Evolutionary conservation across 2,888 invertebrate species (phyloP), one percentile per base, ranked within the genome.

Genomic region (Branchipolynoe longqiensis): DNA sequence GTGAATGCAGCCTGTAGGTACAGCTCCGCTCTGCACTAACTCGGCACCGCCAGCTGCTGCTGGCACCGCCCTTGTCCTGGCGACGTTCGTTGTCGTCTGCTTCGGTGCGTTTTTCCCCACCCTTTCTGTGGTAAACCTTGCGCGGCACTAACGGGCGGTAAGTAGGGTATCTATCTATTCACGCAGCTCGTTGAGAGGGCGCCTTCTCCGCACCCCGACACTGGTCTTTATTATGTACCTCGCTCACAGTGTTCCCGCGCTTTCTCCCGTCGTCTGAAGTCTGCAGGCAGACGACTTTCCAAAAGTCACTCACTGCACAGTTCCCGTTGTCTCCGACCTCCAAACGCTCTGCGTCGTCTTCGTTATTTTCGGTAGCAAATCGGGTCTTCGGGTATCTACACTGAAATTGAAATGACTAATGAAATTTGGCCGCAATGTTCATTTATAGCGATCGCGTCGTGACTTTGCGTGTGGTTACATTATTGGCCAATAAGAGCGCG

Each of bases 391-490:
- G 84, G 84, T 84, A 84, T 84, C 84, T 84, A 73, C 84, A 48
- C 69, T 69, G 84, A 84, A 84, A 84, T 84, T 84, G 84, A 69
- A 84, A 84, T 84, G 84, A 84, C 84, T 84, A 84, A 84, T 84
- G 84, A 84, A 84, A 84, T 84, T 84, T 84, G 69, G 69, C 31
- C 31, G 84, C 62, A 64, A 84, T 84, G 84, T 84, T 62, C 84
- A 84, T 84, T 84, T 84, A 84, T 84, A 84, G 84, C 41, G 48
- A 28, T 62, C 41, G 48, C 28, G 41, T 69, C 36, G 40, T 64
- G 84, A 84, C 84, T 59, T 48, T 48, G 84, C 62, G 83, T 83
- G 54, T 33, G 62, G 48, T 33, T 78, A 48, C 69, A 84, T 84
- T 84, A 84, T 69, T 62, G 69, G 62, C 84, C 84, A 84, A 84